Evolutionary conservation across 2,888 invertebrate species (phyloP).

Genomic region (Epirrhoe tristata): DNA sequence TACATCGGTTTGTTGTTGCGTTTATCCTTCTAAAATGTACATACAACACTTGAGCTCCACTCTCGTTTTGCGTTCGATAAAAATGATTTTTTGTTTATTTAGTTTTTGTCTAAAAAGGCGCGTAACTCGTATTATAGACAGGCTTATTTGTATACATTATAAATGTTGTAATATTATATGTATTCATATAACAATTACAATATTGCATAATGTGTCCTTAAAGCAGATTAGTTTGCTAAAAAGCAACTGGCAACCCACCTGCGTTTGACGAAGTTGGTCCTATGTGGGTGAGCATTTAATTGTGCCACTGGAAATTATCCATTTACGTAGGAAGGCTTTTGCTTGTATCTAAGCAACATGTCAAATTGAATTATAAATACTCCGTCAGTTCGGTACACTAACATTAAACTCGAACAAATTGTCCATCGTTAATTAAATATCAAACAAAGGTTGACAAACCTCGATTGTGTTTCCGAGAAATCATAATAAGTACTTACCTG

Average conservation of each 20-base stretch:
- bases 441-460: conserved; percentile 6
- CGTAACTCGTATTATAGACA: not conserved
- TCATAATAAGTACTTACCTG: conserved; percentile 7
- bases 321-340: conserved; percentile 40
- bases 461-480: conserved; percentile 11
- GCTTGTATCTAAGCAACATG: conserved; percentile 13
- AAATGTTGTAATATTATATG: conserved; percentile 7
- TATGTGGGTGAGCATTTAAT: conserved; percentile 56
- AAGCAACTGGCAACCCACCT: conserved; percentile 53
- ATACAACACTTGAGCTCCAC: conserved; percentile 6
- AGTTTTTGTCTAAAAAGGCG: not conserved
- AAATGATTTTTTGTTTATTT: not conserved
- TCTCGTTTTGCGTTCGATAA: conserved; percentile 18
- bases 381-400: not conserved
- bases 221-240: conserved; percentile 50
- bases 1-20: conserved; percentile 37
- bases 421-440: not conserved
- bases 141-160: not conserved
- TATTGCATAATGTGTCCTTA: conserved; percentile 47
- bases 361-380: not conserved
- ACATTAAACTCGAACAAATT: not conserved
- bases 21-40: conserved; percentile 19
- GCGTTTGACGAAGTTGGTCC: conserved; percentile 48
- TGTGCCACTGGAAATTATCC: conserved; percentile 47
- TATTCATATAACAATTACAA: conserved; percentile 43